Conservation (phyloP, 1,140 invertebrate species). For the Belonocnema kinseyi region DNA sequence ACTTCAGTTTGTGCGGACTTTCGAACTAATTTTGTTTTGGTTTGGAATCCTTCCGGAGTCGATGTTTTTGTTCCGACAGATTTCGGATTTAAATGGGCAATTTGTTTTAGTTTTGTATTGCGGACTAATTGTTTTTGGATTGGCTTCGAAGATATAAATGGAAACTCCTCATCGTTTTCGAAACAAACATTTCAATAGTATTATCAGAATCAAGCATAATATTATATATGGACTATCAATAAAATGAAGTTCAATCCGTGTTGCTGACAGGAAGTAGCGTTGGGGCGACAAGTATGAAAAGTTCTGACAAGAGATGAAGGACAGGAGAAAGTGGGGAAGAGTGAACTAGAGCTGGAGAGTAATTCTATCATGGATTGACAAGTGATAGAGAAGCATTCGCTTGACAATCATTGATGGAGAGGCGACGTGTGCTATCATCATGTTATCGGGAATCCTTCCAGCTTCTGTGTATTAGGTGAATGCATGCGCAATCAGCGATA, state of each 20-base stretch:
- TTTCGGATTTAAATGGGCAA: no score
- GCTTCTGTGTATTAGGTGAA: neutral
- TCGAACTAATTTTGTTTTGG: no score
- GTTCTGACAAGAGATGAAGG: slow-evolving; percentile 19
- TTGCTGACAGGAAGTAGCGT: slow-evolving; percentile 2
- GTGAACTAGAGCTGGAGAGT: neutral
- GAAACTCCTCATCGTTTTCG: no score
- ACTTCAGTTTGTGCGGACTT: no score
- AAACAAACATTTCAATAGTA: no score
- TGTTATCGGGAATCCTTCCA: slow-evolving; percentile 13
- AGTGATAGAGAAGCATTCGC: slow-evolving; percentile 23
- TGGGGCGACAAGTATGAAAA: slow-evolving; percentile 16
- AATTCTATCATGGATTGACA: slow-evolving; percentile 11
- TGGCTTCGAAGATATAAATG: no score
- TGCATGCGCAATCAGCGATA: slow-evolving; percentile 8
- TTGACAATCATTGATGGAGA: slow-evolving; percentile 1
- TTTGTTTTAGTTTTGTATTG: no score
- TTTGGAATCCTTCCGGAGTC: no score
- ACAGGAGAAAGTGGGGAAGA: neutral
- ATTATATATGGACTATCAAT: neutral
- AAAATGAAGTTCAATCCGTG: slow-evolving; percentile 14
- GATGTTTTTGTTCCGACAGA: no score
- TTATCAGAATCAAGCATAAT: neutral
- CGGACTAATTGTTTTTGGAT: no score
- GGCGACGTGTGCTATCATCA: slow-evolving; percentile 16